A percentile compares a stretch with the other conserved stretches of the same genome.
phyloP scores from a whole-genome alignment of 2,113 vertebrate genomes.

The Zapus hudsonius region DNA sequence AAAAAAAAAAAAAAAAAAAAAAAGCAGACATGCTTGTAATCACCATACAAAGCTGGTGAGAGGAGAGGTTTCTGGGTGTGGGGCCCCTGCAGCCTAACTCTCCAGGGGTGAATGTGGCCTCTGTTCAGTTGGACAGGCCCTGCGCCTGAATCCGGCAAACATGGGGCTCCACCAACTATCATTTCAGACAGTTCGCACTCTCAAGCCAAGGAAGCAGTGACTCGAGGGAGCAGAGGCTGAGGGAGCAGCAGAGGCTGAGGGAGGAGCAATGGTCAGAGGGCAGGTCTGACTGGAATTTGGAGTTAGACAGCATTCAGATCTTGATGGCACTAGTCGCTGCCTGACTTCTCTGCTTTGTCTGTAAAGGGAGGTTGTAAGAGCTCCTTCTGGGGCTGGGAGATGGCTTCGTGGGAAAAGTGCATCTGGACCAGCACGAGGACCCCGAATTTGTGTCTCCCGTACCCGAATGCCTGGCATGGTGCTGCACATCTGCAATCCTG shows the following conservation, averaged over 20 bases:
- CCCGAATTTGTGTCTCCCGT: no score
- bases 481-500: no score
- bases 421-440: not conserved
- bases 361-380: not conserved
- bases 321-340: not conserved
- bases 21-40: not conserved
- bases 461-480: no score
- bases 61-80: not conserved
- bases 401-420: no score
- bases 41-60: accelerated
- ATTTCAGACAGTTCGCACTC: not conserved
- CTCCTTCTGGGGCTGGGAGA: not conserved
- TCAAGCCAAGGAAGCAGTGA: not conserved
- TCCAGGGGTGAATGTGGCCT: not conserved
- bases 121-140: not conserved
- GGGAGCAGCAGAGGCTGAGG: no score
- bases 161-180: not conserved
- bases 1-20: no score
- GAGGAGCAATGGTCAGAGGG: no score
- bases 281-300: not conserved
- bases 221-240: no score
- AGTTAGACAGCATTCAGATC: not conserved
- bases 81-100: not conserved
- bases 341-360: not conserved
- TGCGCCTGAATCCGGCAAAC: not conserved